Percentiles rank a stretch among this genome's conserved stretches.
These are phyloP conservation scores for Forbesichthys agassizii DNA, from an alignment of 2,113 vertebrate species.

Conservation along the genomic window DNA sequence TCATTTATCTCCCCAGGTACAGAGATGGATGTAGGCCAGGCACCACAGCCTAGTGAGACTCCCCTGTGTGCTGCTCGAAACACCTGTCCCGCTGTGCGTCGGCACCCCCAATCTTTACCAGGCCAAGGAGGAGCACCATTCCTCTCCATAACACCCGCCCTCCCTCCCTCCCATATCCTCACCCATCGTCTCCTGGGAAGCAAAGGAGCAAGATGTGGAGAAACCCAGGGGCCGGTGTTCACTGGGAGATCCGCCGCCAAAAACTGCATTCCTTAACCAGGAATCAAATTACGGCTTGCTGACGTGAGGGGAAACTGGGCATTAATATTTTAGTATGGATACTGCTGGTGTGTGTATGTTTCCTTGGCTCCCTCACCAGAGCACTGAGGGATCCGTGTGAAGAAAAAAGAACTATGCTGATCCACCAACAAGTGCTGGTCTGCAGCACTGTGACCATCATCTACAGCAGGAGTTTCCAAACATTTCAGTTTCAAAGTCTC, in stretches of 20 bases:
- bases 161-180: background rate
- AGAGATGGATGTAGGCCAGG: constrained; percentile 76
- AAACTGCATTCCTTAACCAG: constrained; percentile 62
- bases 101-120: constrained; percentile 75
- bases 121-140: constrained; percentile 75
- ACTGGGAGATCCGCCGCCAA: constrained; percentile 47
- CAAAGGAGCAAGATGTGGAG: constrained; percentile 34
- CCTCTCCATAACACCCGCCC: constrained; percentile 46
- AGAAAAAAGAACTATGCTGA: constrained; percentile 15
- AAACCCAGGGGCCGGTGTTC: constrained; percentile 40
- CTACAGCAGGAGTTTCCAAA: background rate
- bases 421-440: constrained; percentile 66
- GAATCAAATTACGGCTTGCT: constrained; percentile 71
- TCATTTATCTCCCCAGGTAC: constrained; percentile 75
- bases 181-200: constrained; percentile 44
- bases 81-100: constrained; percentile 71
- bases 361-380: constrained; percentile 21
- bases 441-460: background rate
- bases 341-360: constrained; percentile 27
- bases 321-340: constrained; percentile 69
- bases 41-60: constrained; percentile 61
- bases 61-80: constrained; percentile 67
- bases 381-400: constrained; percentile 30
- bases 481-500: no score
- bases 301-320: constrained; percentile 53